Evolutionary conservation across 1,140 invertebrate genomes (phyloP).

Genomic region (Eriosoma lanigerum): DNA sequence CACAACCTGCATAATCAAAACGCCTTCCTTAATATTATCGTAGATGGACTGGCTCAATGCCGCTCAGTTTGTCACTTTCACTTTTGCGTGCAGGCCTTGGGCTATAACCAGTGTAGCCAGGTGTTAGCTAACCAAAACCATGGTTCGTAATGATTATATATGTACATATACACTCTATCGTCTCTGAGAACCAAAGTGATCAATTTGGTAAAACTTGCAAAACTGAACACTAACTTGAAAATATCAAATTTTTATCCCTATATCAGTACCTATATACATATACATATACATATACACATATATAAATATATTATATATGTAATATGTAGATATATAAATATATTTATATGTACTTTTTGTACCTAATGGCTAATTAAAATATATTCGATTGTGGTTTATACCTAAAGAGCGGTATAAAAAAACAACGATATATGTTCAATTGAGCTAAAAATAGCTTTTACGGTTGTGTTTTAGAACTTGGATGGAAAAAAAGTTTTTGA

Average conservation of each 20-base stretch:
- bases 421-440: background rate
- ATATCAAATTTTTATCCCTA: no score
- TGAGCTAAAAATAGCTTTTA: slow-evolving; percentile 27
- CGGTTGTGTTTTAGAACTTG: slow-evolving; percentile 39
- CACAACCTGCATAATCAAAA: slow-evolving; percentile 49
- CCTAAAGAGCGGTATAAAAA: background rate
- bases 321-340: background rate
- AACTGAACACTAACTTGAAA: background rate
- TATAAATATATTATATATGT: background rate
- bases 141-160: slow-evolving; percentile 47
- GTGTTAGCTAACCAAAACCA: slow-evolving; percentile 48
- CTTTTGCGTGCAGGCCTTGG: slow-evolving; percentile 50
- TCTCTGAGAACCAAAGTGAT: background rate
- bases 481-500: slow-evolving; percentile 17
- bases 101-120: slow-evolving; percentile 50
- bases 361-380: no score
- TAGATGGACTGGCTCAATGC: slow-evolving; percentile 52
- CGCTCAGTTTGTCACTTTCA: slow-evolving; percentile 48
- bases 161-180: background rate
- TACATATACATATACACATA: no score
- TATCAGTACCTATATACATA: no score
- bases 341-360: background rate
- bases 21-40: slow-evolving; percentile 51
- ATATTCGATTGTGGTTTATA: no score
- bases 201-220: background rate